Conservation (phyloP, 2,888 invertebrate genomes). For the Oithona nana region DNA sequence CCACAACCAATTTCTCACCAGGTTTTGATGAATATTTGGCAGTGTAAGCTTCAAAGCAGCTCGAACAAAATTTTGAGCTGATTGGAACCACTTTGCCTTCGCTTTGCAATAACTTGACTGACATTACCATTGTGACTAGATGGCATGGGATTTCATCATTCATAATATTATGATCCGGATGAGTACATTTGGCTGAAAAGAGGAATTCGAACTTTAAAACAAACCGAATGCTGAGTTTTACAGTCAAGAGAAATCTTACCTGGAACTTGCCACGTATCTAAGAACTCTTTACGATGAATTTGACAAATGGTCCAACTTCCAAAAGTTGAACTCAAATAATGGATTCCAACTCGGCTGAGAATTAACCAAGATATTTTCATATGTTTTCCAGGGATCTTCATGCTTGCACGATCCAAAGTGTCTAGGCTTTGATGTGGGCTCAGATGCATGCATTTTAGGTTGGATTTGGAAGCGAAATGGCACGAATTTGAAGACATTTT, state of each 20-base stretch:
- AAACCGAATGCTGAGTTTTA: no score
- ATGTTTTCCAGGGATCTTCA: neutral
- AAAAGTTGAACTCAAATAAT: neutral
- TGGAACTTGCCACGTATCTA: conserved; percentile 8
- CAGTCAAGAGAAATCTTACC: no score
- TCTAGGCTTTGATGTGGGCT: neutral
- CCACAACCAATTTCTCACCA: conserved; percentile 5
- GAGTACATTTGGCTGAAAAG: neutral
- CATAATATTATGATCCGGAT: neutral
- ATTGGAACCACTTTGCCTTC: conserved; percentile 7
- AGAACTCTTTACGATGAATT: neutral
- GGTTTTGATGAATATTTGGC: neutral
- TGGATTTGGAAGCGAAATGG: neutral
- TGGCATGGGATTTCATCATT: neutral
- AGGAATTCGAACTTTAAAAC: no score
- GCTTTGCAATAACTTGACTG: conserved; percentile 2
- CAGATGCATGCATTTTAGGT: neutral
- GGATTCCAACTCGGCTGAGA: neutral
- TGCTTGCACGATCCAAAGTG: neutral
- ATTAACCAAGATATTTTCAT: neutral
- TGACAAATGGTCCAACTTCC: neutral
- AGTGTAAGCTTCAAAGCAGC: neutral
- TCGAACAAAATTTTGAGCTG: neutral
- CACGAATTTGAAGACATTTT: neutral
- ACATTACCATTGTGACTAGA: neutral